Evolutionary conservation across 1,140 invertebrate species (phyloP).

Genomic region (Ctenoplectra terminalis): DNA sequence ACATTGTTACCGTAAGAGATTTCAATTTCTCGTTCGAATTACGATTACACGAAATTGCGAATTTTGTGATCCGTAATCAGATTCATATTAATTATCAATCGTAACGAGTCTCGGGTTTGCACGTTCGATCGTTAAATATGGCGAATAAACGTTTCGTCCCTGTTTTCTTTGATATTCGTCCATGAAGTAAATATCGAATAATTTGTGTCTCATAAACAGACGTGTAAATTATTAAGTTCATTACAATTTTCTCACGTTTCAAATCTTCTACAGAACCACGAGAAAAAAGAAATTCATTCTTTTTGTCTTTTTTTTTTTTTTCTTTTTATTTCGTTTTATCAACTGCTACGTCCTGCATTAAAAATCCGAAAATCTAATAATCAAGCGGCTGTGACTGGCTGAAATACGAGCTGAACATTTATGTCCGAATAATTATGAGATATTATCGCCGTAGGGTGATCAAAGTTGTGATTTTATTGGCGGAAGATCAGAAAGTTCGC

Average conservation of each 20-base stretch:
- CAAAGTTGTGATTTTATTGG: conserved; percentile 12
- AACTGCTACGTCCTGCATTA: too few relatives aligned
- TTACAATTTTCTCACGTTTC: not conserved
- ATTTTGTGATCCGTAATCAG: conserved; percentile 2
- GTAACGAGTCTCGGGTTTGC: not conserved
- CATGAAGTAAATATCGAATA: not conserved
- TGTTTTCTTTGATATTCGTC: not conserved
- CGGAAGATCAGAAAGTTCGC: conserved; percentile 1
- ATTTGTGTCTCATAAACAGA: not conserved
- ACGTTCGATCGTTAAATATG: conserved; percentile 9
- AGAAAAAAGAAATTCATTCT: not conserved
- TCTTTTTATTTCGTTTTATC: too few relatives aligned
- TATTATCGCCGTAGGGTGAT: conserved; percentile 2
- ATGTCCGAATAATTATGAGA: not conserved
- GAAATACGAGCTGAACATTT: conserved; percentile 14
- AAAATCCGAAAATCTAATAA: conserved; percentile 12
- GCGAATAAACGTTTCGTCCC: not conserved
- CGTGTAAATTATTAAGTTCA: not conserved
- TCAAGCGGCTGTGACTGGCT: not conserved
- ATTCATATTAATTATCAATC: not conserved
- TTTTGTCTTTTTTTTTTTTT: not conserved
- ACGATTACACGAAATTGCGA: not conserved
- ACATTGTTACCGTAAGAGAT: conserved; percentile 8
- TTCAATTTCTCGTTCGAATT: conserved; percentile 20
- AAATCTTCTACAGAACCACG: not conserved